Evolutionary conservation across 2,888 invertebrate species (phyloP), one percentile per base, ranked within the genome.

Genomic region (Adelphocoris suturalis): DNA sequence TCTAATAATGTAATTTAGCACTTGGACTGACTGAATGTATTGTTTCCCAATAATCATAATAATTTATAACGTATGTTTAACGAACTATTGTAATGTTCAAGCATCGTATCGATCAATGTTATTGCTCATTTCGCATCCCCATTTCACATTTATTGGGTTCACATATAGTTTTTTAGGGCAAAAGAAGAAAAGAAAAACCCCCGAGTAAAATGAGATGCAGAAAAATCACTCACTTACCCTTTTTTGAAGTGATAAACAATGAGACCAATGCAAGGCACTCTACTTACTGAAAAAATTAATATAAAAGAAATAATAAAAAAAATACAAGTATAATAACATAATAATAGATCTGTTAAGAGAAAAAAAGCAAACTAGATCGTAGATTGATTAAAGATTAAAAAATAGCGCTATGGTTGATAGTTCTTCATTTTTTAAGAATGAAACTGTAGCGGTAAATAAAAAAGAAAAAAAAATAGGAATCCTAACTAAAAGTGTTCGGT

Each of bases 361-460:
- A n/a, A 68, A 68, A 68, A 68, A 68, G 68, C 68, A 68, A 68
- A 27, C 23, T 68, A 68, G 68, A 19, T 23, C 68, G 68, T 68
- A 68, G 68, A 23, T 23, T 19, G 68, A 68, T 7, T 68, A 68
- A 68, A 68, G 37, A 68, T 68, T n/a, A 23, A 68, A 68, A 23
- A 23, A 7, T 68, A 68, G 68, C 68, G 68, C 68, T 68, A 68
- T 68, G 68, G 68, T 68, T 68, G 68, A 68, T 68, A 68, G 68
- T 68, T 68, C 68, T 68, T 68, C 23, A 68, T 68, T 68, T 23
- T 68, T 68, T 68, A 68, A 68, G 68, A 68, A 68, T 68, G 68
- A 68, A 68, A 68, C 68, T 68, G 68, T 68, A 68, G 68, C 68
- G 68, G 68, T 68, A 68, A 68, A 23, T 23, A 19, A 19, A 68